These are phyloP conservation scores for Hyperoplus lanceolatus DNA, from an alignment of 2,797 vertebrate genomes.

Conservation along the genomic window DNA sequence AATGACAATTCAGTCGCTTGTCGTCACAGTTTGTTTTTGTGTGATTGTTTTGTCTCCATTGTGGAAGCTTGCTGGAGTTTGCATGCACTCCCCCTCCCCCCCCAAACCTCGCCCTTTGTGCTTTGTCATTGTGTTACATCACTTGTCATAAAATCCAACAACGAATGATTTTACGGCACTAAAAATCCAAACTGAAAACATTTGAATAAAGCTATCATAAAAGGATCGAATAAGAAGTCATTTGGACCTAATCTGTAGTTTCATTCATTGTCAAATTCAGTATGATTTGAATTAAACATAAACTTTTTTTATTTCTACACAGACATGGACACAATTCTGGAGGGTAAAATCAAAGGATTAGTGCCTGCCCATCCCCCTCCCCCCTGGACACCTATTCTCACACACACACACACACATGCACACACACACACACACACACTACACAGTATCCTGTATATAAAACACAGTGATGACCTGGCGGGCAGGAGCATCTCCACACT, in stretches of 20 bases:
- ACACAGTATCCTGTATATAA: conserved; percentile 1
- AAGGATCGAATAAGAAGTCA: neutral
- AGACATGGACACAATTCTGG: neutral
- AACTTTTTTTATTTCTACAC: neutral
- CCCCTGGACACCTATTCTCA: neutral
- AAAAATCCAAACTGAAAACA: conserved; percentile 4
- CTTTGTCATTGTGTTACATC: conserved; percentile 22
- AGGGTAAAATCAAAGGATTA: neutral
- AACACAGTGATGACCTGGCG: conserved; percentile 33
- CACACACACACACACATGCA: conserved; percentile 9
- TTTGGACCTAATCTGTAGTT: neutral
- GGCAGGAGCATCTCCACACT: conserved; percentile 21
- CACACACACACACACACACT: neutral
- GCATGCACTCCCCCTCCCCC: neutral
- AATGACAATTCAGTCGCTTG: conserved; percentile 40
- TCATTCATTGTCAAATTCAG: neutral
- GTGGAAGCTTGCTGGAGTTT: conserved; percentile 27
- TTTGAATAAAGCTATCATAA: neutral
- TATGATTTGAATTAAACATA: neutral
- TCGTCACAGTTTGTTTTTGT: conserved; percentile 35
- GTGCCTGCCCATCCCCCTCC: neutral
- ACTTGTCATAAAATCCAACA: conserved; percentile 9
- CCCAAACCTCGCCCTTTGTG: neutral
- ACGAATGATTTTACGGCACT: conserved; percentile 1
- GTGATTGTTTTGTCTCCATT: conserved; percentile 40